A percentile compares a stretch with the other conserved stretches of the same genome.
Evolutionary conservation across 2,888 invertebrate genomes (phyloP).

Genomic region (Cantharis rustica): DNA sequence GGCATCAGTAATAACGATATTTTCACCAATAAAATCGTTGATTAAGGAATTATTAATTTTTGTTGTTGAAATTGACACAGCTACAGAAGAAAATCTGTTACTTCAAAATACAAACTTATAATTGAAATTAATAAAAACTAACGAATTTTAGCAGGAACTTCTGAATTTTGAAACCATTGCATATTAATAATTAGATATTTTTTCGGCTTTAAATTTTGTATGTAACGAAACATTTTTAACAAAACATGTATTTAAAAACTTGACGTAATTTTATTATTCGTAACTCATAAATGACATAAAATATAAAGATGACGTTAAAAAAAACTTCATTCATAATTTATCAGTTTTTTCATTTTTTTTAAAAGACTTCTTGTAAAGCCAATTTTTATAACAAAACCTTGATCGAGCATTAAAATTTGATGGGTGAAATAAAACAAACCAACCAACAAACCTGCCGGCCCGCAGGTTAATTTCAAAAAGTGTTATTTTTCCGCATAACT

Average conservation of each 20-base stretch:
- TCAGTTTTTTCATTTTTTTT: too few relatives aligned
- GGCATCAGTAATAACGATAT: conserved; percentile 14
- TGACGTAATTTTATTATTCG: neutral
- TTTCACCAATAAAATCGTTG: conserved; percentile 8
- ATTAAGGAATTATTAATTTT: neutral
- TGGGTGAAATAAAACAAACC: too few relatives aligned
- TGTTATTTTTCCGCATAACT: too few relatives aligned
- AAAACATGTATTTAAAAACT: neutral
- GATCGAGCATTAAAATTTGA: too few relatives aligned
- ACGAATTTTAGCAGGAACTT: conserved; percentile 4
- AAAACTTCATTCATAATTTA: neutral
- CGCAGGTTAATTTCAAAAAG: too few relatives aligned
- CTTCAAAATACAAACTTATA: neutral
- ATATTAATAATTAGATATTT: neutral
- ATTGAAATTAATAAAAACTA: neutral
- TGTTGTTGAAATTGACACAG: neutral
- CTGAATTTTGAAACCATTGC: neutral
- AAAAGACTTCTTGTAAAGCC: too few relatives aligned
- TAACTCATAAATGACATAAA: neutral
- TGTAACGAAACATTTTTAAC: conserved; percentile 5
- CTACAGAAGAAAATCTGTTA: neutral
- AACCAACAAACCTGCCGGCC: too few relatives aligned
- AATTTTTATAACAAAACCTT: too few relatives aligned
- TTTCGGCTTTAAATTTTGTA: neutral
- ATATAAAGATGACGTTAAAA: neutral